Conservation (phyloP, 1,140 invertebrate species). For the Eriosoma lanigerum region DNA sequence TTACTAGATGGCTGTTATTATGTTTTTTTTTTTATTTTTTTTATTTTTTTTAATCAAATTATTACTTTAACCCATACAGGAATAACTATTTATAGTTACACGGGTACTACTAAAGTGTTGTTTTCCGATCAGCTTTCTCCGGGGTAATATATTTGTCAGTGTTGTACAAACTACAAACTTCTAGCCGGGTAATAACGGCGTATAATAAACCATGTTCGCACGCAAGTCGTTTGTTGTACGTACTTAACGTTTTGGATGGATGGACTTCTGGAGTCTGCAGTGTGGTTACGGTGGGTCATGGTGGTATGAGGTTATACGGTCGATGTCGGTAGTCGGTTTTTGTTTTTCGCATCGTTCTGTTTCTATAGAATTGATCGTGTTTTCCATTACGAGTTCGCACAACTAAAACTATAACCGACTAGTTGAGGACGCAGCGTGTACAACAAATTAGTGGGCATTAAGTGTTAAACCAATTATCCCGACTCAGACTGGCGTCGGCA, state of each 20-base stretch:
- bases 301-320: too few species aligned
- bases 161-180: too few species aligned
- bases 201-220: neutral
- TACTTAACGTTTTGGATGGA: neutral
- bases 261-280: neutral
- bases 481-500: neutral
- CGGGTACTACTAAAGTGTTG: too few species aligned
- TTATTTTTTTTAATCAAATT: neutral
- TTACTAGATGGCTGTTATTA: too few species aligned
- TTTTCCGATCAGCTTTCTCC: neutral
- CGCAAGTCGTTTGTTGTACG: conserved; percentile 9
- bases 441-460: conserved; percentile 43
- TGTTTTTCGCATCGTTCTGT: neutral
- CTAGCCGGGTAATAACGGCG: too few species aligned
- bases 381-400: conserved; percentile 27
- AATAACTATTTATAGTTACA: neutral
- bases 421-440: neutral
- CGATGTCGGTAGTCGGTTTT: neutral
- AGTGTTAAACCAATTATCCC: conserved; percentile 43
- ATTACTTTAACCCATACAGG: neutral
- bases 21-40: too few species aligned
- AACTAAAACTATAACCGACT: neutral
- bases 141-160: neutral
- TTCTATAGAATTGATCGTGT: neutral
- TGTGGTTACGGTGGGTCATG: neutral